Base-by-base conservation (phyloP, 2,888 invertebrate genomes). In the Agrenia bidenticulata region DNA sequence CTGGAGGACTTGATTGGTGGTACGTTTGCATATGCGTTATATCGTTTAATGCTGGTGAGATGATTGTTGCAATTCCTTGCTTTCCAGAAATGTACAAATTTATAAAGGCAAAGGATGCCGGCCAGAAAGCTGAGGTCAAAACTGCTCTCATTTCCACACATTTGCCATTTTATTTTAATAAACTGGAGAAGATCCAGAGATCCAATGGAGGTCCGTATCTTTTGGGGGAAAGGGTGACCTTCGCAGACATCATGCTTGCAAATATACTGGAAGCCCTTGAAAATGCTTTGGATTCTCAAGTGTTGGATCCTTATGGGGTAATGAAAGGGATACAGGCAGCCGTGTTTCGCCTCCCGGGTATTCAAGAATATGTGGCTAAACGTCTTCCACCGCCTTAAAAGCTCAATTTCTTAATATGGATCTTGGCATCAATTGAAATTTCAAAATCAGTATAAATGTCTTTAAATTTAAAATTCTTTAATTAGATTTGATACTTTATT, bases 1-100 rank as follows among this genome's bases (percentile, higher is more conserved):
- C 21, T 63, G 17, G 45, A 24, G 21, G 63, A 63, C 5, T n/a
- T 63, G 2, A 9, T 24, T 7, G 56, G 23, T 27, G 63, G 63
- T 63, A 45, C 19, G 24, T 15, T 15, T 39, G 15, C 15, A 11
- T 11, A 39, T 7, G 9, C 39, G 7, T 39, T 15, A 39, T 39
- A 39, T 39, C 39, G 9, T 39, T 39, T 39, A 39, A 39, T 39
- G 39, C 39, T 39, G 15, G 7, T 39, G 7, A 15, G 7, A 39
- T 15, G n/a, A 11, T 49, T 49, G 49, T 49, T 7, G 7, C 17
- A 19, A 19, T 17, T 19, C 7, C 9, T 24, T 55, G 9, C 26
- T n/a, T n/a, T 55, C 4, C 32, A 55, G 55, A 55, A 32, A 24
- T 21, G 55, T 55, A 32, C 32, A 55, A 55, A 55, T 55, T 4